Conservation (phyloP, 2,888 invertebrate species). For the Dyspetes luteomarginatus region DNA sequence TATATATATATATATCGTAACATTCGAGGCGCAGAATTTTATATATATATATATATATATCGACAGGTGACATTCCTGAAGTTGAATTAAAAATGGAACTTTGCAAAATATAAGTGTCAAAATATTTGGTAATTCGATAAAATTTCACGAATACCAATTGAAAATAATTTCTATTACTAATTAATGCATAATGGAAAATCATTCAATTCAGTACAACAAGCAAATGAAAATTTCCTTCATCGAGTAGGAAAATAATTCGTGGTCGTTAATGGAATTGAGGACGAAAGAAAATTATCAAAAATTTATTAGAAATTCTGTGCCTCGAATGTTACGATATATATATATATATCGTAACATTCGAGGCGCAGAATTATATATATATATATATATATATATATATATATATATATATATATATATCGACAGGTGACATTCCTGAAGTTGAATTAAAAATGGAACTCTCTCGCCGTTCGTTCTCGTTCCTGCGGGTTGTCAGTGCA, state of each 20-base stretch:
- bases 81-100: constrained; percentile 58
- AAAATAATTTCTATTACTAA: too few species aligned
- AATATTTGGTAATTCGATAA: too few species aligned
- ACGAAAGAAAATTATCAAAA: constrained; percentile 10
- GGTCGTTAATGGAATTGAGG: not conserved
- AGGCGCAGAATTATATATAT: not conserved
- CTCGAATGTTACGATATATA: not conserved
- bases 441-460: constrained; percentile 58
- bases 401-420: constrained; percentile 11
- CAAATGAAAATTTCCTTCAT: too few species aligned
- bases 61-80: too few species aligned
- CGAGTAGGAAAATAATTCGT: not conserved
- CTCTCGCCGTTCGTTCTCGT: constrained; percentile 28
- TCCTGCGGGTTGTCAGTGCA: constrained; percentile 40
- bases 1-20: too few species aligned
- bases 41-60: too few species aligned
- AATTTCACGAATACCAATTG: too few species aligned
- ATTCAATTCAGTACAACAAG: too few species aligned
- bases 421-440: constrained; percentile 63
- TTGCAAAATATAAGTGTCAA: too few species aligned
- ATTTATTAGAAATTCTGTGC: constrained; percentile 3
- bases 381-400: not conserved
- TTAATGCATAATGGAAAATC: too few species aligned
- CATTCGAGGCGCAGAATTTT: not conserved
- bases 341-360: not conserved